A percentile compares a stretch with the other conserved stretches of the same genome.
Evolutionary conservation across 2,888 invertebrate genomes (phyloP).

Genomic region (Thymelicus sylvestris): DNA sequence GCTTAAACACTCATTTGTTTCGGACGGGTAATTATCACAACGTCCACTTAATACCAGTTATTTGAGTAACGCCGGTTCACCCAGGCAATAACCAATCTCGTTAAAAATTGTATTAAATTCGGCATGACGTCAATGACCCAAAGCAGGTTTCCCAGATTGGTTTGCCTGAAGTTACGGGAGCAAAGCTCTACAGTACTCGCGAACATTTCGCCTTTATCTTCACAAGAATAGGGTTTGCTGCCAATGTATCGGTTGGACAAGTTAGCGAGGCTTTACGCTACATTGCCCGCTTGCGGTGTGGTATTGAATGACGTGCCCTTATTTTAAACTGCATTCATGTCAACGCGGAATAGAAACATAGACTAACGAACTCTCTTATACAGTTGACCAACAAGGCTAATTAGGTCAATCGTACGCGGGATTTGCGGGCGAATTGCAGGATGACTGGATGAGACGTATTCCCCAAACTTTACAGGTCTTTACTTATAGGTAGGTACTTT

Average conservation of each 20-base stretch:
- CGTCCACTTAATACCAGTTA: slow-evolving; percentile 36
- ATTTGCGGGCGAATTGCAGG: no score
- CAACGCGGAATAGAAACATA: slow-evolving; percentile 39
- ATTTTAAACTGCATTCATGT: slow-evolving; percentile 58
- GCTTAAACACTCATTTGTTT: neutral
- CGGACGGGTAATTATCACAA: slow-evolving; percentile 19
- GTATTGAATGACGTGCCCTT: slow-evolving; percentile 73
- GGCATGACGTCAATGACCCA: slow-evolving; percentile 47
- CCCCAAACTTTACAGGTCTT: no score
- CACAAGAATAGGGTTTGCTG: slow-evolving; percentile 29
- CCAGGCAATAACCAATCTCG: slow-evolving; percentile 39
- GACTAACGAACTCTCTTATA: neutral
- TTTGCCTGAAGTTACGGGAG: slow-evolving; percentile 42
- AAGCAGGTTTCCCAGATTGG: slow-evolving; percentile 47
- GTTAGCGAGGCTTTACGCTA: slow-evolving; percentile 49
- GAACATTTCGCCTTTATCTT: neutral
- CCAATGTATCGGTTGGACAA: slow-evolving; percentile 25
- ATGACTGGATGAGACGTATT: no score
- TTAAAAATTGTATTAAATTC: slow-evolving; percentile 41
- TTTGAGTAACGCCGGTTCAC: slow-evolving; percentile 39
- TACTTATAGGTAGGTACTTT: no score
- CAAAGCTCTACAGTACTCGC: slow-evolving; percentile 15
- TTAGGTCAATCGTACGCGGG: no score
- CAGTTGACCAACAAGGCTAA: neutral
- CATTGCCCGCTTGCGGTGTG: slow-evolving; percentile 57